A percentile compares a stretch with the other conserved stretches of the same genome.
Conservation (phyloP, 2,888 invertebrate species). For the Adelognathus sp. region DNA sequence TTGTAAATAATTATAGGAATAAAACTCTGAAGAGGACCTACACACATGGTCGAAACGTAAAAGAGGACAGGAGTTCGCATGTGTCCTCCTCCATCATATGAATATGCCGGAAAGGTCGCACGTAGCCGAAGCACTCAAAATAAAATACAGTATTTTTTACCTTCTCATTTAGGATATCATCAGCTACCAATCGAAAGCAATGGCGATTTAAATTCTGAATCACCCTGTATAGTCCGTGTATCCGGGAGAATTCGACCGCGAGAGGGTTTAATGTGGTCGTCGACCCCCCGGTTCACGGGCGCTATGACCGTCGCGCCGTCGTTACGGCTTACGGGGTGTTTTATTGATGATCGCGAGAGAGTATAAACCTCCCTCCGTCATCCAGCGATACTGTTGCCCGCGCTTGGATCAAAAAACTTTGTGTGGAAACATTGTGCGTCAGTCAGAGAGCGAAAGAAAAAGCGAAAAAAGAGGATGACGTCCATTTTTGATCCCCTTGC, state of each 20-base stretch:
- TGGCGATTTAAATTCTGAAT: no score
- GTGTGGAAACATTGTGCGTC: slow-evolving; percentile 59
- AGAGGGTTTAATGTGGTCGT: slow-evolving; percentile 29
- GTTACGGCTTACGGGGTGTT: slow-evolving; percentile 72
- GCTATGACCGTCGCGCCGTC: slow-evolving; percentile 54
- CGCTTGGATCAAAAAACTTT: slow-evolving; percentile 67
- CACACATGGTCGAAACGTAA: no score
- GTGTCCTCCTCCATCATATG: no score
- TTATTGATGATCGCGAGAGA: slow-evolving; percentile 68
- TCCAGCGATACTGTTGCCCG: slow-evolving; percentile 70
- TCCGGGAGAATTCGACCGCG: slow-evolving; percentile 12
- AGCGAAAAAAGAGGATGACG: slow-evolving; percentile 7
- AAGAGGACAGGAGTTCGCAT: no score
- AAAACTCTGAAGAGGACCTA: no score
- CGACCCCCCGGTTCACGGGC: slow-evolving; percentile 52
- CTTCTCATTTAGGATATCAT: no score
- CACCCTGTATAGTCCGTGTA: slow-evolving; percentile 12
- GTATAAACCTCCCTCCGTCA: slow-evolving; percentile 65
- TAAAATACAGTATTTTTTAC: no score
- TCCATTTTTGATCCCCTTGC: slow-evolving; percentile 19
- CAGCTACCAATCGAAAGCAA: no score
- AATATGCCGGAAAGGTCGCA: no score
- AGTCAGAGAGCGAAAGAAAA: no score
- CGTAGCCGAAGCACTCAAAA: no score
- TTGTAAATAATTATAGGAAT: no score